Percentiles rank a stretch among this genome's conserved stretches.
phyloP scores from a whole-genome alignment of 2,888 invertebrate genomes.

The Lycophotia porphyrea region DNA sequence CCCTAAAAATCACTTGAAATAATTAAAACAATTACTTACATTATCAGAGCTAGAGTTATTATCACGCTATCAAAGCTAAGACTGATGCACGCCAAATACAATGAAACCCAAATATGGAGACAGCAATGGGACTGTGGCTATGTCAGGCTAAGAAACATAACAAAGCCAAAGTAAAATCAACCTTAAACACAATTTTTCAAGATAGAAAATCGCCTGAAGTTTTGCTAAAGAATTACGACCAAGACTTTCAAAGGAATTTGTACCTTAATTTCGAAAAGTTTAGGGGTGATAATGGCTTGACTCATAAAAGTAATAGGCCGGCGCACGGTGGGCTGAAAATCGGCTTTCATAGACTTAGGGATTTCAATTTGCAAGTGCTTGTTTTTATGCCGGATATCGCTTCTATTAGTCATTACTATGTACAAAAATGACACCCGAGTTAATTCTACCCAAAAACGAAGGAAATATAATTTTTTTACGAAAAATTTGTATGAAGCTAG shows the following conservation, averaged over 20 bases:
- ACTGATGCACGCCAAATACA: slow-evolving; percentile 56
- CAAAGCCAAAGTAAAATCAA: background rate
- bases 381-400: too few relatives aligned
- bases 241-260: slow-evolving; percentile 11
- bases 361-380: too few relatives aligned
- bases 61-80: slow-evolving; percentile 45
- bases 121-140: slow-evolving; percentile 34
- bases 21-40: slow-evolving; percentile 38
- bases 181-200: fast-evolving
- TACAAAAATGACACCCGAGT: too few relatives aligned
- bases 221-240: background rate
- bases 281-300: slow-evolving; percentile 24
- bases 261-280: fast-evolving
- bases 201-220: background rate
- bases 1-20: background rate
- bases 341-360: too few relatives aligned
- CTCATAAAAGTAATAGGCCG: background rate
- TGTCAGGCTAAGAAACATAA: slow-evolving; percentile 35
- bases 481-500: too few relatives aligned
- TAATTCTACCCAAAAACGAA: too few relatives aligned
- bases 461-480: too few relatives aligned
- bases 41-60: slow-evolving; percentile 8
- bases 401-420: too few relatives aligned
- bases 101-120: slow-evolving; percentile 50
- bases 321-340: too few relatives aligned